Evolutionary conservation across 2,113 vertebrate species (phyloP).

Genomic region (Grantiella picta): DNA sequence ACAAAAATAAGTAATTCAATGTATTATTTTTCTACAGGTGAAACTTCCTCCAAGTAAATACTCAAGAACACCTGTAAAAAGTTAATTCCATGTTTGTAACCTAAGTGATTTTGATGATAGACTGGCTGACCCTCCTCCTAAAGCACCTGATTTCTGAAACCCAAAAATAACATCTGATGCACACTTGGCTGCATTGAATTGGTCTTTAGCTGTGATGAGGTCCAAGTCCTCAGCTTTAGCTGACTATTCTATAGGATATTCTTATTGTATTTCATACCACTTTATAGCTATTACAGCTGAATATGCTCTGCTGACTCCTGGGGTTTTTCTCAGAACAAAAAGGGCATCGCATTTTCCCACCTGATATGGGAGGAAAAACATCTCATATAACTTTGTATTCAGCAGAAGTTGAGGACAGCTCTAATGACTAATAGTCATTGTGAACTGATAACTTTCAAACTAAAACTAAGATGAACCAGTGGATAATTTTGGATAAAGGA

Average conservation of each 20-base stretch:
- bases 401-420: not conserved
- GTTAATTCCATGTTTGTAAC: not conserved
- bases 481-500: not conserved
- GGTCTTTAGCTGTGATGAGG: not conserved
- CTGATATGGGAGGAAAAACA: not conserved
- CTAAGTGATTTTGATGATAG: not conserved
- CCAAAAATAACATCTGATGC: not conserved
- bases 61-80: not conserved
- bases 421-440: not conserved
- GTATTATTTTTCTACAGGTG: not conserved
- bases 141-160: not conserved
- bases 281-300: not conserved
- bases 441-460: not conserved
- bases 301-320: not conserved
- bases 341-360: rapidly evolving
- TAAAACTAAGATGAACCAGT: not conserved
- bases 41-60: not conserved
- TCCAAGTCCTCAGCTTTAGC: not conserved
- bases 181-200: not conserved
- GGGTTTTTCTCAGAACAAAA: not conserved
- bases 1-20: not conserved
- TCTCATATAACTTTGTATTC: not conserved
- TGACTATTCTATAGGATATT: not conserved
- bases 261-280: not conserved
- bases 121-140: not conserved